Evolutionary conservation across 2,888 invertebrate species (phyloP).

Genomic region (Ormyrus pomaceus): DNA sequence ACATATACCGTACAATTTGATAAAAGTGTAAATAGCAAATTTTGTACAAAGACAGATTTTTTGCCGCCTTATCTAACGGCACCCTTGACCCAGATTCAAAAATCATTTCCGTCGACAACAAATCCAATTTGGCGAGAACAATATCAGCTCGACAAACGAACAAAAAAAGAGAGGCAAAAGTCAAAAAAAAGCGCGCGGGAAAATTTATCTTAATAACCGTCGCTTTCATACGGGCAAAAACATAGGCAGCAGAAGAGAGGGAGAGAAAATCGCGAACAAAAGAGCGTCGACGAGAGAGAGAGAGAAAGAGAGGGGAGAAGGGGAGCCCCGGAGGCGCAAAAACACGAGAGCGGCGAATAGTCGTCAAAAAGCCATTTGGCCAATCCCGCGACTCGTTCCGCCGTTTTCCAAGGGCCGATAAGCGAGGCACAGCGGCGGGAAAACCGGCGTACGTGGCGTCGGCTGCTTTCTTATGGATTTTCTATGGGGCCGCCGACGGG

Average conservation of each 20-base stretch:
- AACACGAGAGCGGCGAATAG: constrained; percentile 43
- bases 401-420: constrained; percentile 34
- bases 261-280: constrained; percentile 19
- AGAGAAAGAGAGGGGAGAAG: neutral
- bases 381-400: constrained; percentile 41
- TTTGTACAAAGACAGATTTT: neutral
- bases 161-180: neutral
- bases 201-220: constrained; percentile 54
- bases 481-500: neutral
- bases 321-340: neutral
- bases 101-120: constrained; percentile 7
- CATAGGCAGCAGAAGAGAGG: neutral
- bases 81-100: constrained; percentile 32
- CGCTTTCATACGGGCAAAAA: constrained; percentile 33
- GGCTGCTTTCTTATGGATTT: constrained; percentile 10
- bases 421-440: neutral
- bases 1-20: neutral
- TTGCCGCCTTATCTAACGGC: neutral
- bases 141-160: constrained; percentile 12
- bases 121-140: constrained; percentile 45
- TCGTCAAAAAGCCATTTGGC: constrained; percentile 55
- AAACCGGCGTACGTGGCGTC: neutral
- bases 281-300: neutral
- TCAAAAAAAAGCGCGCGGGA: constrained; percentile 16
- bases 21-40: neutral